phyloP scores from a whole-genome alignment of 2,888 invertebrate species.

The Eurois occulta region DNA sequence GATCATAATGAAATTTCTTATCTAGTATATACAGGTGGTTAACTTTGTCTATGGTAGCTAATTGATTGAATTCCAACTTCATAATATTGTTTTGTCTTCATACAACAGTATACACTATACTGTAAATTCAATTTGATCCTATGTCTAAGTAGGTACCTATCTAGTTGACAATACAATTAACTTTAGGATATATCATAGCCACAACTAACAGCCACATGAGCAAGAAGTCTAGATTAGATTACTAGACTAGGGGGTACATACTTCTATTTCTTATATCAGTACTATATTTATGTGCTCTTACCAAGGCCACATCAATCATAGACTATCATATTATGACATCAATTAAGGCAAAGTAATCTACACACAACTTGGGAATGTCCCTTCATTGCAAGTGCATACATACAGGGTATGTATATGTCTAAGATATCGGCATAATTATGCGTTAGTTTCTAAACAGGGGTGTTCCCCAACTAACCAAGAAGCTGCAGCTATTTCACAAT shows the following conservation, averaged over 20 bases:
- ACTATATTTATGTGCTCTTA: neutral
- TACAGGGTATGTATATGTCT: slow-evolving; percentile 2
- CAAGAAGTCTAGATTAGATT: neutral
- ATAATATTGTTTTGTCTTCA: neutral
- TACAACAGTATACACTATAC: neutral
- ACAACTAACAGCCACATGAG: neutral
- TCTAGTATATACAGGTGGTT: neutral
- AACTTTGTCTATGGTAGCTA: neutral
- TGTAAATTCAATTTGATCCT: neutral
- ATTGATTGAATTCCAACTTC: neutral
- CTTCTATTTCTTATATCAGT: neutral
- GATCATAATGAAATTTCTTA: neutral
- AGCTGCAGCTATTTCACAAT: slow-evolving; percentile 42
- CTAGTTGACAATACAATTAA: neutral
- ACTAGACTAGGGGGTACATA: neutral
- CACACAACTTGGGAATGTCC: slow-evolving; percentile 22
- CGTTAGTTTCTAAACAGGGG: slow-evolving; percentile 21
- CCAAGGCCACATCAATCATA: slow-evolving; percentile 46
- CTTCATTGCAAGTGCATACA: slow-evolving; percentile 4
- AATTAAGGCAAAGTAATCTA: neutral
- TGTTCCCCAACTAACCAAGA: slow-evolving; percentile 36
- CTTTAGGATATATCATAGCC: neutral
- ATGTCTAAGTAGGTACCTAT: neutral
- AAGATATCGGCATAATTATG: neutral
- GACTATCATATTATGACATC: too few relatives aligned